Percentiles rank a stretch among this genome's conserved stretches.
phyloP scores from a whole-genome alignment of 2,888 invertebrate species.

The Melipona bicolor region DNA sequence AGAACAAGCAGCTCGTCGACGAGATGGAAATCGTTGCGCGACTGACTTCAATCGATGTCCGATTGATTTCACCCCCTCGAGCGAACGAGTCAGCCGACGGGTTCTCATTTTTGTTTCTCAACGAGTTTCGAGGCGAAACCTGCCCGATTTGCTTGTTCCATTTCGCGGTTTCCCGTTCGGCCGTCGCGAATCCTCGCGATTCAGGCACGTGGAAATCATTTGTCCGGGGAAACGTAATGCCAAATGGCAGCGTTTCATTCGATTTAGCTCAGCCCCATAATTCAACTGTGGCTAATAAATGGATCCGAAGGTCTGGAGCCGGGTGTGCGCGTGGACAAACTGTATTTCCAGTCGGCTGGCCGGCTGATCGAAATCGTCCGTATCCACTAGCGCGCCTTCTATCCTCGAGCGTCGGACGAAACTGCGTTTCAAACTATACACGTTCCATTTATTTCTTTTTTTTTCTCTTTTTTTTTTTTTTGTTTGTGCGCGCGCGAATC shows the following conservation, averaged over 20 bases:
- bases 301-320: not conserved
- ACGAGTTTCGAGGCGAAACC: too few relatives aligned
- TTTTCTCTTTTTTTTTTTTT: too few relatives aligned
- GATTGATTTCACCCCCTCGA: not conserved
- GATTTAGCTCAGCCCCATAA: conserved; percentile 18
- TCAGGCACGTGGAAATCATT: conserved; percentile 15
- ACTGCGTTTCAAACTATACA: not conserved
- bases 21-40: not conserved
- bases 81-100: not conserved
- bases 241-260: conserved; percentile 19
- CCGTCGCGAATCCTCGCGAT: not conserved
- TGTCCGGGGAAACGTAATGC: conserved; percentile 12
- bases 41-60: not conserved
- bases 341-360: conserved; percentile 44
- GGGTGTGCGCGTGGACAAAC: not conserved
- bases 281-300: conserved; percentile 26
- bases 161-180: conserved; percentile 10
- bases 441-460: not conserved
- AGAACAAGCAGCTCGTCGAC: not conserved
- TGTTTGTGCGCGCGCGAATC: too few relatives aligned
- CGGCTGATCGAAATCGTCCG: conserved; percentile 33
- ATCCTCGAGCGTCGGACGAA: not conserved
- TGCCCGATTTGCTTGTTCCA: not conserved
- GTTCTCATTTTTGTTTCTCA: too few relatives aligned
- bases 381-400: not conserved